Evolutionary conservation across 2,113 vertebrate genomes (phyloP), one percentile per base, ranked within the genome.

Genomic region (Heterocephalus glaber): DNA sequence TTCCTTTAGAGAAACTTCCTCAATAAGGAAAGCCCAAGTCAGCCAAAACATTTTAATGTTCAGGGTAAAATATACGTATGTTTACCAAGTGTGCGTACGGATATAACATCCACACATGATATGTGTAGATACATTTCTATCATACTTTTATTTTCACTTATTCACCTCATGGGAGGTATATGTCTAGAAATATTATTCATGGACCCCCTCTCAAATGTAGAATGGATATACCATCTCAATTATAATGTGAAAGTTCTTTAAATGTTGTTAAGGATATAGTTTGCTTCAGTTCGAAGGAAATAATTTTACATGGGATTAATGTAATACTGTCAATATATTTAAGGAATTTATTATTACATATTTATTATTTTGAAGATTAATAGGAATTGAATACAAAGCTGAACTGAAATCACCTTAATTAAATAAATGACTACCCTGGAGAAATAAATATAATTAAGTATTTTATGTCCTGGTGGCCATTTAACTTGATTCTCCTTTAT

Each of bases 361-460:
- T 49, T 76, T 87, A 92, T 96, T 96, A 96, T 85, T 95, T 87
- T 56, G 24, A 96, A 92, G 87, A 33, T 1, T 89, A 96, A 87
- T 82, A 96, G 70, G 9, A 92, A 87, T 89, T 96, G 68, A 96
- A 94, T 76, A 96, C 92, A 77, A 97, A 95, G 30, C 22, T 77
- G 17, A 86, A 81, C 77, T 95, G 82, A 97, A 96, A 91, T 95
- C 84, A 92, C 86, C 56, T 89, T 92, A 97, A 96, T 89, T 84
- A 97, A 94, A 70, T 83, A 92, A 94, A 95, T 94, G 89, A 81
- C 89, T 95, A 58, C 33, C 65, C 94, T 80, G n/a, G 61, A 93
- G 10, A 84, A 90, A 33, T 82, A 95, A 96, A 94, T 95, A 68
- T 56, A 70, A 87, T 33, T 94, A 63, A 72, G 30, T 54, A 91